phyloP scores from a whole-genome alignment of 2,888 invertebrate genomes.

The Meloe dianella region DNA sequence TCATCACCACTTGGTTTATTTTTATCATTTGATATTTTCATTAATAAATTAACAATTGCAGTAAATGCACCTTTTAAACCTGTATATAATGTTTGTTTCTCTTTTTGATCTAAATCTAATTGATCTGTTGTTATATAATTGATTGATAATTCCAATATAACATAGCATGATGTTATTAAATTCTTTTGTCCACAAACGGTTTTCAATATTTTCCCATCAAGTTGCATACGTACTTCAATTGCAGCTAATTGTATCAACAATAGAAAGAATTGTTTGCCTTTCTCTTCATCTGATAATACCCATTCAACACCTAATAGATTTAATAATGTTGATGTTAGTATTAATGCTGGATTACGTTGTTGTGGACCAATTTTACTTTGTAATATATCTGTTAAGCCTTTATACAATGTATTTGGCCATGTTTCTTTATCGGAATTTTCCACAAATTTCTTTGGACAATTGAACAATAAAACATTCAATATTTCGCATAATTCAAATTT shows the following conservation, averaged over 20 bases:
- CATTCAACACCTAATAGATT: slow-evolving; percentile 85
- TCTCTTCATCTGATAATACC: slow-evolving; percentile 80
- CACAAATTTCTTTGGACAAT: slow-evolving; percentile 71
- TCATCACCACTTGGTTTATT: slow-evolving; percentile 74
- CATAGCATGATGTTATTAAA: slow-evolving; percentile 81
- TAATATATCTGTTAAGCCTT: slow-evolving; percentile 82
- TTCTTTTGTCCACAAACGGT: slow-evolving; percentile 78
- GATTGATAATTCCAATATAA: slow-evolving; percentile 79
- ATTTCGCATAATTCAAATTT: slow-evolving; percentile 90
- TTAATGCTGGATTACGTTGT: slow-evolving; percentile 88
- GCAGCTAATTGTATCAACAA: slow-evolving; percentile 84
- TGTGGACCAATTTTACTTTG: slow-evolving; percentile 85
- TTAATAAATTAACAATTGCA: slow-evolving; percentile 77
- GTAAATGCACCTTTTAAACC: slow-evolving; percentile 89
- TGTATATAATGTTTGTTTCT: slow-evolving; percentile 88
- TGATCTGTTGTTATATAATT: slow-evolving; percentile 81
- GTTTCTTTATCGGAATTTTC: slow-evolving; percentile 73
- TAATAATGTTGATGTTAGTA: slow-evolving; percentile 79
- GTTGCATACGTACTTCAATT: slow-evolving; percentile 92
- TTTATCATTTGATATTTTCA: slow-evolving; percentile 76
- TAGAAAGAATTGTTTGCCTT: slow-evolving; percentile 81
- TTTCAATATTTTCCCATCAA: slow-evolving; percentile 85
- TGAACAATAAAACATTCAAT: slow-evolving; percentile 74
- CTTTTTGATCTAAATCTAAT: slow-evolving; percentile 85
- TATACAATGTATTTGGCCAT: slow-evolving; percentile 83